A percentile compares a stretch with the other conserved stretches of the same genome.
Evolutionary conservation across 2,797 vertebrate genomes (phyloP).

Genomic region (Spinus pinus): DNA sequence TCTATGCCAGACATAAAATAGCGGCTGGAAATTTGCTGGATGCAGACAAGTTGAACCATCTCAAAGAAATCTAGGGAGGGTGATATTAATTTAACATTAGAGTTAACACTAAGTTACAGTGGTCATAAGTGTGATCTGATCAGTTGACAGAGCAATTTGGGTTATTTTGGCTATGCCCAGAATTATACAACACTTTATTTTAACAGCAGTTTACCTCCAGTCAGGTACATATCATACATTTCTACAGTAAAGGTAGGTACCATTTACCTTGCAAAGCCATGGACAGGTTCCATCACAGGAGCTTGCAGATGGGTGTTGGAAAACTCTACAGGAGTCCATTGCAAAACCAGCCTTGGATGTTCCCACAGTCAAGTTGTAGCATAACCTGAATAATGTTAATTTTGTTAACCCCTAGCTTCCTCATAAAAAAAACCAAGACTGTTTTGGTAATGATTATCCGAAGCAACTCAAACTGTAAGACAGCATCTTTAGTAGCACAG

Average conservation of each 20-base stretch:
- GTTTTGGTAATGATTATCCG: neutral
- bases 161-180: neutral
- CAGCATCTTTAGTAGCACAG: neutral
- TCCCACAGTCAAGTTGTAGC: neutral
- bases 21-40: neutral
- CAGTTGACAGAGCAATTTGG: neutral
- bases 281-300: neutral
- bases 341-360: neutral
- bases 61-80: neutral
- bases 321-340: neutral
- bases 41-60: neutral
- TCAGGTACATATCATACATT: neutral
- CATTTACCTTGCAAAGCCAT: neutral
- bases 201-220: neutral
- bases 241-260: neutral
- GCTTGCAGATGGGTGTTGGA: neutral
- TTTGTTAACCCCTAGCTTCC: neutral
- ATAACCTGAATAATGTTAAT: neutral
- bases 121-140: neutral
- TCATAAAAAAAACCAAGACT: neutral
- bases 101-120: neutral
- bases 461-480: neutral
- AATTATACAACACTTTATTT: neutral
- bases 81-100: neutral
- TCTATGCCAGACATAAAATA: neutral